Base-by-base conservation (phyloP, 1,140 invertebrate species). In the Panagrolaimus sp. region DNA sequence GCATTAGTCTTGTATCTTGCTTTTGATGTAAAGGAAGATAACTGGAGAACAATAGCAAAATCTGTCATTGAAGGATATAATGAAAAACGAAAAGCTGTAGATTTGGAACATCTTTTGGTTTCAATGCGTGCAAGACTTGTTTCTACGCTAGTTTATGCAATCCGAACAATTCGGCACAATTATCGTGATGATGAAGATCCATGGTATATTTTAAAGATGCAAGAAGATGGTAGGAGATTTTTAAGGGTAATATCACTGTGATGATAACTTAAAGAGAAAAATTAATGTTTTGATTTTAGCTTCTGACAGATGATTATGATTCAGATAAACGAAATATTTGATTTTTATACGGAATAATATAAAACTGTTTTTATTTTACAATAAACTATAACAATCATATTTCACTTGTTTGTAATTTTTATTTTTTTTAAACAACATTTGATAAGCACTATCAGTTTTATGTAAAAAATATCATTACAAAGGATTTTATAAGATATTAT, bases 171-270 rank as follows among this genome's bases (percentile, higher is more conserved):
- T 27, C 51, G 51, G 0, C 20, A 20, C 16, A 57, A 57, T 20
- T 57, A 57, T 16, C 51, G 51, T 57, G 20, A 57, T n/a, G n/a
- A n/a, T 27, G 51, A 57, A 16, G 51, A 57, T 27, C 51, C 27
- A 27, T 25, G 13, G 9, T 57, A 57, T 16, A 57, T 57, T 23
- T 13, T 57, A 16, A 57, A 57, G 27, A 57, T 27, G 9, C 51
- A 57, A 27, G 27, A 20, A 5, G 20, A 57, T 57, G 51, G 51
- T 25, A 20, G 51, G 51, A 13, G 27, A 3, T 13, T 57, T 16
- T 27, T 57, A 11, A 16, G 20, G 51, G 51, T 57, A 38, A 4
- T 38, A 4, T 38, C 2, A 4, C 7, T 38, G 7, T 38, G 31
- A 4, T 38, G 31, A 38, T n/a, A n/a, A n/a, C n/a, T n/a, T n/a